These are phyloP conservation scores for Ptyas mucosa DNA, from an alignment of 2,113 vertebrate species.

Conservation along the genomic window DNA sequence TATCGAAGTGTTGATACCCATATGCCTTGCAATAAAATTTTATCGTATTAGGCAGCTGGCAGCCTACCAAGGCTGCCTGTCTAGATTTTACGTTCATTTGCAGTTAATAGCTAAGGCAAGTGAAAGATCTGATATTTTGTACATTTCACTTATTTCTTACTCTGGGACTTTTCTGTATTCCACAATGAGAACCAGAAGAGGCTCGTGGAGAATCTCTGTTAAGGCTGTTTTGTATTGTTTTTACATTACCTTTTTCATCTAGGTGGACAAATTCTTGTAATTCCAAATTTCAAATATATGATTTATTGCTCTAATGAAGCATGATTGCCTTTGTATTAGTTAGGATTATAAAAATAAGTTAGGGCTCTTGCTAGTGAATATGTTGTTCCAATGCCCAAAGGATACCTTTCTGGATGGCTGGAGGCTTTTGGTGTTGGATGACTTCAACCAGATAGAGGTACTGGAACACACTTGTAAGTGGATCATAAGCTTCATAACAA, in stretches of 20 bases:
- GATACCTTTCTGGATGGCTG: background rate
- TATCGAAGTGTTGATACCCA: conserved; percentile 9
- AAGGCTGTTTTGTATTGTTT: background rate
- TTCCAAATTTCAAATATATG: background rate
- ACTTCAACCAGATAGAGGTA: background rate
- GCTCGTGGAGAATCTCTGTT: background rate
- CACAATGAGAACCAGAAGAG: background rate
- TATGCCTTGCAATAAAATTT: background rate
- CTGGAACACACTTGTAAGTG: too few relatives aligned
- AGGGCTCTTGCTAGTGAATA: background rate
- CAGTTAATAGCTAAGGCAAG: conserved; percentile 30
- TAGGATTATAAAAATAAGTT: background rate
- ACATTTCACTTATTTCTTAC: background rate
- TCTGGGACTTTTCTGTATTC: background rate
- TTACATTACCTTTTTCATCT: background rate
- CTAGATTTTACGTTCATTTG: conserved; percentile 36
- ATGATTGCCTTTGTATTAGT: background rate
- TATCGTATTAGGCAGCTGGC: conserved; percentile 50
- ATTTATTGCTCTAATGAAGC: background rate
- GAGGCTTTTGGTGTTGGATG: background rate
- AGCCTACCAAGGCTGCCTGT: conserved; percentile 23
- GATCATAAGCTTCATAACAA: too few relatives aligned
- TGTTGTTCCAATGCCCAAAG: background rate
- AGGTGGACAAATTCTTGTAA: background rate
- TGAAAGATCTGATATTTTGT: conserved; percentile 25